Percentiles rank a stretch among this genome's conserved stretches.
Evolutionary conservation across 2,888 invertebrate species (phyloP).

Genomic region (Ceramica pisi): DNA sequence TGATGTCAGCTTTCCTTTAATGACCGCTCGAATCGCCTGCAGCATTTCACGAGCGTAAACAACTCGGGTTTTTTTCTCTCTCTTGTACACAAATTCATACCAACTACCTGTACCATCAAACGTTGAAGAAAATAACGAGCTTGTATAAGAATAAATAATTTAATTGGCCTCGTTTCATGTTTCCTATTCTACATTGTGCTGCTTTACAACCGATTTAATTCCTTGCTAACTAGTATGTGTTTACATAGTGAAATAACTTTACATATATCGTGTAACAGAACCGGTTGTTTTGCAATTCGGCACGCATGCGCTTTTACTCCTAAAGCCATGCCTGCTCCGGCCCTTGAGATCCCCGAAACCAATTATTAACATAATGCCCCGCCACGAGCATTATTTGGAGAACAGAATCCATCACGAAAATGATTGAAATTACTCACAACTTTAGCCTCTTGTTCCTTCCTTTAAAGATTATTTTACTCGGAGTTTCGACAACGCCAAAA

Average conservation of each 20-base stretch:
- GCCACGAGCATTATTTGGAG: constrained; percentile 82
- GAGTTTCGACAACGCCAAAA: constrained; percentile 72
- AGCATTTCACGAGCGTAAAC: constrained; percentile 82
- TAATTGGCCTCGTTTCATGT: constrained; percentile 65
- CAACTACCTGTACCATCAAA: constrained; percentile 66
- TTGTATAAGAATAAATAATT: constrained; percentile 63
- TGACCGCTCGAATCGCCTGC: constrained; percentile 77
- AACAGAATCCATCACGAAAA: constrained; percentile 82
- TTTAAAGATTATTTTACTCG: constrained; percentile 66
- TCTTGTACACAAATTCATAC: constrained; percentile 71
- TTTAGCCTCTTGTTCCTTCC: constrained; percentile 66
- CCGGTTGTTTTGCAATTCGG: constrained; percentile 84
- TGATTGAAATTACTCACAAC: constrained; percentile 81
- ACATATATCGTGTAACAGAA: constrained; percentile 76
- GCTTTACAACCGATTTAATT: constrained; percentile 65
- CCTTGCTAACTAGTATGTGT: constrained; percentile 67
- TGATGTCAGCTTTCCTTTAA: constrained; percentile 89
- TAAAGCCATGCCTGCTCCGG: constrained; percentile 71
- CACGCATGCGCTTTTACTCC: constrained; percentile 79
- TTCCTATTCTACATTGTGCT: constrained; percentile 63
- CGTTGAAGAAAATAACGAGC: constrained; percentile 58
- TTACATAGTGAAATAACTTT: constrained; percentile 79
- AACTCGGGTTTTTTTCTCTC: constrained; percentile 67
- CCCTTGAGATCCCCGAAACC: constrained; percentile 77
- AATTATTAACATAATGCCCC: constrained; percentile 83